phyloP scores from a whole-genome alignment of 1,140 invertebrate genomes.

The Procambarus virginalis region DNA sequence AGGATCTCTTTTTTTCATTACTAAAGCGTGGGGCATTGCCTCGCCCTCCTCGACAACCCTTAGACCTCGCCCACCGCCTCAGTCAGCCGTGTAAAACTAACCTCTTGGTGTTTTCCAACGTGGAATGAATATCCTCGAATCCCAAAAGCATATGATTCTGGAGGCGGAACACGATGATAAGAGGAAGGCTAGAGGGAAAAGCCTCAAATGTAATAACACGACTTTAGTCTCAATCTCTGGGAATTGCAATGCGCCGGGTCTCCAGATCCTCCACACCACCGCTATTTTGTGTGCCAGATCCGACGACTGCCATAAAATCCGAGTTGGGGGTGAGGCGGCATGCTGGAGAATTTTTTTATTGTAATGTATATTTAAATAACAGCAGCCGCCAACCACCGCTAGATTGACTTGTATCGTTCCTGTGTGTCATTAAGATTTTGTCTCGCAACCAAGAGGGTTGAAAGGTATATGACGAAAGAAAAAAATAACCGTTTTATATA shows the following conservation, averaged over 20 bases:
- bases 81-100: background rate
- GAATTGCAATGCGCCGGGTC: conserved; percentile 47
- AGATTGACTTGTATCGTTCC: conserved; percentile 38
- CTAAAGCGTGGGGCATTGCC: no score
- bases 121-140: conserved; percentile 8
- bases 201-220: conserved; percentile 61
- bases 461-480: background rate
- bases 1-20: no score
- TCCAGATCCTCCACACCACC: conserved; percentile 40
- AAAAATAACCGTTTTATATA: conserved; percentile 9
- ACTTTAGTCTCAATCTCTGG: conserved; percentile 65
- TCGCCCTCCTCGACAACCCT: no score
- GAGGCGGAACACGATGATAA: conserved; percentile 11
- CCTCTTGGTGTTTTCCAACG: background rate
- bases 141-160: conserved; percentile 28
- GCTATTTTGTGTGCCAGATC: conserved; percentile 48
- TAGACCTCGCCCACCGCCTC: background rate
- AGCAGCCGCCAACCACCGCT: background rate
- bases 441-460: conserved; percentile 6
- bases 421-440: conserved; percentile 41
- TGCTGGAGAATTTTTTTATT: background rate
- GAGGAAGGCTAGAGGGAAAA: conserved; percentile 23
- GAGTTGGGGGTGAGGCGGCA: background rate
- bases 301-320: conserved; percentile 61
- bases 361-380: conserved; percentile 8